Base-by-base conservation (phyloP, 2,113 vertebrate species). In the Brachyhypopomus occidentalis region DNA sequence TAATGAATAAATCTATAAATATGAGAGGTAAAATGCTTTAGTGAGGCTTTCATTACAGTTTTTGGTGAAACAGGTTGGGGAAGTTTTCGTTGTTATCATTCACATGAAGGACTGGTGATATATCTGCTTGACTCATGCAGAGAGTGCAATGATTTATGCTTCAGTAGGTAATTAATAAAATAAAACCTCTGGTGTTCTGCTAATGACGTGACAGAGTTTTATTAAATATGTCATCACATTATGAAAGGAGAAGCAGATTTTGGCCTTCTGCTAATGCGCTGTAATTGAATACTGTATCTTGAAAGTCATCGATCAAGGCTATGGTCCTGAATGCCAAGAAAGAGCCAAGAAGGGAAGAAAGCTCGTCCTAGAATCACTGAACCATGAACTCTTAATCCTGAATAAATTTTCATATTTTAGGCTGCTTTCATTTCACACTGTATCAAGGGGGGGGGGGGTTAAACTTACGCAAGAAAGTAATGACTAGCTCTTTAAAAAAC, bases 331-430 rank as follows among this genome's bases (percentile, higher is more conserved):
- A 77, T 77, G 80, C 58, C 7, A 52, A 67, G 70, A 81, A 75
- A n/a, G 4, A 66, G 27, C 72, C n/a, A n/a, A 70, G 60, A 76
- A 83, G 73, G 64, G 77, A 84, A 83, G 30, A 80, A 75, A n/a
- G 48, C 77, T 79, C 66, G 80, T 80, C 77, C 77, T 77, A 80
- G 75, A 80, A 69, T 64, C 73, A 77, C 77, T 80, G 72, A 83
- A 75, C 59, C 77, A 38, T 79, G 66, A 62, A 73, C 72, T 62
- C 55, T 73, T 77, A 85, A 85, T 85, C 84, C 77, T 80, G 67
- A 72, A 80, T 83, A 80, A 22, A 80, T 83, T 85, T 76, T 83
- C 66, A 80, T 72, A 83, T 73, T 72, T 79, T 72, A 67, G 66
- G 22, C 59, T 48, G 36, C 58, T 82, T 82, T 75, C 36, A 45